phyloP scores from a whole-genome alignment of 2,888 invertebrate genomes.

The Apodemia duryi region DNA sequence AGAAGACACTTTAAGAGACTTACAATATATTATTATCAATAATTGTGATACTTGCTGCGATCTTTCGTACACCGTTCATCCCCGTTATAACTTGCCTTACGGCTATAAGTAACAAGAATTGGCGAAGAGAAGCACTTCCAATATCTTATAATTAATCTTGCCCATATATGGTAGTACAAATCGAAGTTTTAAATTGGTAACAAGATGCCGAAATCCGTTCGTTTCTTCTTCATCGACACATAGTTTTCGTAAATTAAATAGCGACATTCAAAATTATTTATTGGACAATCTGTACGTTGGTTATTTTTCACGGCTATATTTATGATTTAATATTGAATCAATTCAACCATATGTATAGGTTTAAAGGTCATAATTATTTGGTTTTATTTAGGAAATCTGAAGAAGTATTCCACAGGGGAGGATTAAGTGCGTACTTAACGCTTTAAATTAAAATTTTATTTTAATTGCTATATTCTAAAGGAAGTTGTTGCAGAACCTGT shows the following conservation, averaged over 20 bases:
- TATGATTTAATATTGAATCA: no score
- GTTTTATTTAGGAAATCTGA: no score
- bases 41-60: not conserved
- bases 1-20: slow-evolving; percentile 2
- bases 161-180: slow-evolving; percentile 48
- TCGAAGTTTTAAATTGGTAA: slow-evolving; percentile 50
- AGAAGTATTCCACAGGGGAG: no score
- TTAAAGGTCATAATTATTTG: no score
- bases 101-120: slow-evolving; percentile 21
- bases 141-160: slow-evolving; percentile 61
- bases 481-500: no score
- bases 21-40: slow-evolving; percentile 1
- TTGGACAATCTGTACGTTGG: no score
- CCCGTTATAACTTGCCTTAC: slow-evolving; percentile 35
- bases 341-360: no score
- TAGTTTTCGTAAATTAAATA: not conserved
- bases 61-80: not conserved
- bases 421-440: no score
- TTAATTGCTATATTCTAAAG: no score
- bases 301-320: no score
- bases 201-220: slow-evolving; percentile 47
- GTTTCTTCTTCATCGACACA: slow-evolving; percentile 14
- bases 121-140: slow-evolving; percentile 44
- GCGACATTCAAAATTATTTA: no score
- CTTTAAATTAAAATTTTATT: no score